These are phyloP conservation scores for Listronotus bonariensis DNA, from an alignment of 1,140 invertebrate species.

Conservation along the genomic window DNA sequence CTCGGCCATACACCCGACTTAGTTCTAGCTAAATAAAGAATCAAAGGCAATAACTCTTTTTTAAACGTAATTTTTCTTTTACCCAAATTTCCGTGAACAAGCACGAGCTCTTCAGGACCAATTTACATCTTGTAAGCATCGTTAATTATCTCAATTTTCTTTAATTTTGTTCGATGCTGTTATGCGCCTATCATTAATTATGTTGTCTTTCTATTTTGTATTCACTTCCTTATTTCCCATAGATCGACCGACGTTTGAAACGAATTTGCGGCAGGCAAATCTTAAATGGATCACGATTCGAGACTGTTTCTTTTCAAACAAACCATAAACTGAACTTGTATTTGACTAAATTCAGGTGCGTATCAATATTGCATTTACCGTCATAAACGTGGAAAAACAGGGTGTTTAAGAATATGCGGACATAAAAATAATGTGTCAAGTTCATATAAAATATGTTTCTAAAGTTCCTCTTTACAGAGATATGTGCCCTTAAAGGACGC, in stretches of 20 bases:
- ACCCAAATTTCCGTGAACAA: slow-evolving; percentile 1
- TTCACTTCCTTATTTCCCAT: slow-evolving; percentile 29
- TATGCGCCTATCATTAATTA: slow-evolving; percentile 30
- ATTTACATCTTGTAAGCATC: slow-evolving; percentile 29
- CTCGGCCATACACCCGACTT: too few relatives aligned
- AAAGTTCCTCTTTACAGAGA: too few relatives aligned
- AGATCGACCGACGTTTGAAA: slow-evolving; percentile 3
- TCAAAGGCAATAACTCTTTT: background rate
- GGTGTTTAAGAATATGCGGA: too few relatives aligned
- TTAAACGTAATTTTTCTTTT: slow-evolving; percentile 10
- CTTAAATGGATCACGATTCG: slow-evolving; percentile 25
- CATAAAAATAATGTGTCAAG: too few relatives aligned
- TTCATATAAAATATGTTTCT: too few relatives aligned
- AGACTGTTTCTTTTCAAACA: background rate
- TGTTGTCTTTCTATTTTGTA: slow-evolving; percentile 14
- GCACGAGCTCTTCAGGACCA: slow-evolving; percentile 7
- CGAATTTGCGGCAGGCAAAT: slow-evolving; percentile 8
- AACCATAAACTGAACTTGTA: too few relatives aligned
- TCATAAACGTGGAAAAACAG: too few relatives aligned
- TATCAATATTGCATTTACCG: too few relatives aligned
- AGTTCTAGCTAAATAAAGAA: too few relatives aligned
- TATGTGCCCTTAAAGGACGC: too few relatives aligned
- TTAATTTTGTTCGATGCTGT: slow-evolving; percentile 28
- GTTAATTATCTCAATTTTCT: slow-evolving; percentile 36
- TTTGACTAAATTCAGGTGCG: too few relatives aligned